Conservation (phyloP, 2,888 invertebrate genomes). For the Pharmacophagus antenor region DNA sequence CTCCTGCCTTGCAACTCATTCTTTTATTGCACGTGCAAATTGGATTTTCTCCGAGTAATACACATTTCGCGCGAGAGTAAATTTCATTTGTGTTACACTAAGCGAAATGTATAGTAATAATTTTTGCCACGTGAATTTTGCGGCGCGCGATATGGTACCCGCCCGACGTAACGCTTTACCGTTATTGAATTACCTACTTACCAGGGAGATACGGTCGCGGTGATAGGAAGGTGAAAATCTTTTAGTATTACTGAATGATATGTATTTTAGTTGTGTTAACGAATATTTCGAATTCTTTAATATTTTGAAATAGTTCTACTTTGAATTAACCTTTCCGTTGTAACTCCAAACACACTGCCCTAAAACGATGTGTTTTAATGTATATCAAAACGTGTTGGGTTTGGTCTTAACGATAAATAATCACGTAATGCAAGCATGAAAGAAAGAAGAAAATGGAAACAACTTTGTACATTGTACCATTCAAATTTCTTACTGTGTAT, state of each 20-base stretch:
- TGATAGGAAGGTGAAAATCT: conserved; percentile 3
- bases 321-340: no score
- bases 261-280: neutral
- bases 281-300: neutral
- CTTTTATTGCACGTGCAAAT: conserved; percentile 64
- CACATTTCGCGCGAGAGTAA: conserved; percentile 44
- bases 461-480: no score
- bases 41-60: conserved; percentile 54
- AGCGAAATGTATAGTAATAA: conserved; percentile 40
- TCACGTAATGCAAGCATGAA: no score
- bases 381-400: no score
- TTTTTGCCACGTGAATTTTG: conserved; percentile 29
- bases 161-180: conserved; percentile 14
- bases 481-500: no score
- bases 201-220: conserved; percentile 32
- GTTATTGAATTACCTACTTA: conserved; percentile 30
- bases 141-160: conserved; percentile 5
- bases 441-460: no score
- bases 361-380: no score
- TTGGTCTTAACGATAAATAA: no score
- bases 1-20: conserved; percentile 43
- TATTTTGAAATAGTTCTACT: neutral
- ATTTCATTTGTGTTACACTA: conserved; percentile 53
- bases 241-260: neutral
- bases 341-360: no score